Percentiles rank a stretch among this genome's conserved stretches.
phyloP scores from a whole-genome alignment of 1,140 invertebrate genomes.

The Euura saliciscinereae region DNA sequence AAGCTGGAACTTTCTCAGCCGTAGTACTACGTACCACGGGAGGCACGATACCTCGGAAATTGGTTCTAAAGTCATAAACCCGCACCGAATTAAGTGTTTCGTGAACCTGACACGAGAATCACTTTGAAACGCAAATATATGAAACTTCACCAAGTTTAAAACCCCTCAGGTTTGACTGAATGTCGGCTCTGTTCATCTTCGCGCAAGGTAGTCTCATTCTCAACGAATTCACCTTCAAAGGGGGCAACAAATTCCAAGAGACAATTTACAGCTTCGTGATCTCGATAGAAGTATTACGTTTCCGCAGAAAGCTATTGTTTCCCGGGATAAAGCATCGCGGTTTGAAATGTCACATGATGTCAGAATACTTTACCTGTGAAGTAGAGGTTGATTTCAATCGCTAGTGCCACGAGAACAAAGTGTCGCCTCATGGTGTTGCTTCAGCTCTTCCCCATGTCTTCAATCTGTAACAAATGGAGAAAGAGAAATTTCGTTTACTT shows the following conservation, averaged over 20 bases:
- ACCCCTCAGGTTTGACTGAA: too few species aligned
- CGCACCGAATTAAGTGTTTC: conserved; percentile 45
- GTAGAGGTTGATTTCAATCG: conserved; percentile 41
- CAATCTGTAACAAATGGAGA: conserved; percentile 1
- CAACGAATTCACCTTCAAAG: too few species aligned
- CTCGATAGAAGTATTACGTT: too few species aligned
- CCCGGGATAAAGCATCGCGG: background rate
- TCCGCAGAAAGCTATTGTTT: background rate
- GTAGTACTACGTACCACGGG: background rate
- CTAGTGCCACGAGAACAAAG: conserved; percentile 36
- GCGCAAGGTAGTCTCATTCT: too few species aligned
- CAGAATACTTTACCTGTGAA: conserved; percentile 37
- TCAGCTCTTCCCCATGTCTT: background rate
- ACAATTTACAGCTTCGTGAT: too few species aligned
- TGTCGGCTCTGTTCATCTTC: too few species aligned
- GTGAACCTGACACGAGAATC: conserved; percentile 32
- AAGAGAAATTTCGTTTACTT: too few species aligned
- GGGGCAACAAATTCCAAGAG: too few species aligned
- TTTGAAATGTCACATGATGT: background rate
- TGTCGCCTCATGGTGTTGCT: conserved; percentile 39
- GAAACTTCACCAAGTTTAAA: too few species aligned
- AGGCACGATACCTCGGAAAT: background rate
- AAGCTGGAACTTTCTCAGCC: background rate
- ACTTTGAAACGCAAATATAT: conserved; percentile 24
- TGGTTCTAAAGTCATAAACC: conserved; percentile 18